Base-by-base conservation (phyloP, 2,113 vertebrate species). In the Mugil cephalus region DNA sequence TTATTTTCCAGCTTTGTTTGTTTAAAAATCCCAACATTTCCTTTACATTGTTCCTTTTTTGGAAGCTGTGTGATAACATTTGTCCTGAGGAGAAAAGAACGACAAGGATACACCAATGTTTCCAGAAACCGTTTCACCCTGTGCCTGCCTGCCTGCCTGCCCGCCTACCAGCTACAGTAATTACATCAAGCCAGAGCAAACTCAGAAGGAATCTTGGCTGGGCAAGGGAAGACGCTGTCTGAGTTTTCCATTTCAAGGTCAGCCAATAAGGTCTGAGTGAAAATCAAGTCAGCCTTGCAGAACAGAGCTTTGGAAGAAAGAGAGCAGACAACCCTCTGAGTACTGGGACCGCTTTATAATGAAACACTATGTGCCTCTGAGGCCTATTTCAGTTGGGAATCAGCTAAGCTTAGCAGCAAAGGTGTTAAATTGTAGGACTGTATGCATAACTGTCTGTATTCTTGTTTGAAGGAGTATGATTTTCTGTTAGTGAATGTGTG, bases 171-270 rank as follows among this genome's bases (percentile, higher is more conserved):
- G 39, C 64, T 34, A 30, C 42, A 54, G 51, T 70, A 65, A 71
- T 58, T 18, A 64, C 45, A 69, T 1, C 1, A 15, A 61, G 47
- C 48, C 34, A n/a, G 56, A 42, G 24, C 43, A 51, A 56, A 55
- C 42, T 63, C 66, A 43, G 36, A 70, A 45, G 59, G 45, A 64
- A 38, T 70, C 66, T 38, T 58, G 67, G 52, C 66, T 45, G 43
- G 7, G 14, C 21, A 50, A n/a, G 36, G 35, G 67, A 68, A 17
- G 73, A 69, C 19, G 19, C 54, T 30, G 39, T 63, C 46, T 50
- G 54, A 60, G 45, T 74, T 76, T 69, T 24, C 59, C 7, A 42
- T 59, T 70, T 78, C 59, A 78, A 71, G 67, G 75, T 78, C 75
- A 71, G 60, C 45, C 36, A 51, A 50, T 9, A 7, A 77, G 65